Evolutionary conservation across 2,888 invertebrate genomes (phyloP), one percentile per base, ranked within the genome.

Genomic region (Aleiodes alternator): DNA sequence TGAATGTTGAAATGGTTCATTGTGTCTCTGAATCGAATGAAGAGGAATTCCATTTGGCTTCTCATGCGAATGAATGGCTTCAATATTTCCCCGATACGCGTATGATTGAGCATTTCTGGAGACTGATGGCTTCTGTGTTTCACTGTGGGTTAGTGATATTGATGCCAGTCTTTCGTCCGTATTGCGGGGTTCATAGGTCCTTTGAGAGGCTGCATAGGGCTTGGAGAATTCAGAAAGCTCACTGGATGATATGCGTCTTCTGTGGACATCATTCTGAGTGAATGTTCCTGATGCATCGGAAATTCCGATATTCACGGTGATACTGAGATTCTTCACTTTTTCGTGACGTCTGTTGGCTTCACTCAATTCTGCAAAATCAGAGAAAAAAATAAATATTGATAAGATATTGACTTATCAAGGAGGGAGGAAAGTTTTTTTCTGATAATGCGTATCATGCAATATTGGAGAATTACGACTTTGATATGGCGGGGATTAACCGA

Each of bases 281-380:
- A 16, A 43, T 43, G 38, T 43, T 38, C 38, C 9, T 38, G 57
- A 29, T 3, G 43, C 14, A 61, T 61, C 61, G 14, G 43, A 61
- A 14, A 61, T 61, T 61, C 14, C 14, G 16, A 43, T 61, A 31
- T 61, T 61, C 61, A 61, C 38, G 31, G 61, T 38, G 61, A 38
- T 61, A 43, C 43, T 12, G 61, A 38, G 61, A 61, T 61, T 61
- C 61, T 16, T 38, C 4, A 43, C 43, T 9, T 61, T 61, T 38
- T 61, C 38, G 38, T 7, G 9, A 16, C 16, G 16, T 34, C 8
- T 14, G 59, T 14, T 59, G 14, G 61, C 61, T 61, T 14, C 61
- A 61, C 31, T 61, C 14, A 14, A 43, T 8, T 38, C 61, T 61
- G 43, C 3, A 5, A 14, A 61, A 61, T 16, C 14, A 23, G 56